These are phyloP conservation scores for Amphimallon solstitiale DNA, from an alignment of 2,888 invertebrate species.

Conservation along the genomic window DNA sequence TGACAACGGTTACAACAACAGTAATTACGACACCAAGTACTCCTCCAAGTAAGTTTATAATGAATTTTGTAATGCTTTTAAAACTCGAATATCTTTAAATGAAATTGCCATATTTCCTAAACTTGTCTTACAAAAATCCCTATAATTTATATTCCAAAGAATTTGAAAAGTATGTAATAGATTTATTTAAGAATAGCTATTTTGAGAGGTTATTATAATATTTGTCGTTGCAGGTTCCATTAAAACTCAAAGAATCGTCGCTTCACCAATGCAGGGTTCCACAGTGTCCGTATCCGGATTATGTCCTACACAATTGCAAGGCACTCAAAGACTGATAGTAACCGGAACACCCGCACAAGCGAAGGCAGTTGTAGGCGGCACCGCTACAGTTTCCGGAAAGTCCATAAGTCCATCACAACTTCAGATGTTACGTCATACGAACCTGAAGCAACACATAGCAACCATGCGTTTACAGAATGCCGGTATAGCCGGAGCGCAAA, in stretches of 20 bases:
- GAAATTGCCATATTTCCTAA: too few relatives aligned
- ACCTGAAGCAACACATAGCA: constrained; percentile 52
- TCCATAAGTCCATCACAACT: constrained; percentile 67
- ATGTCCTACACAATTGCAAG: constrained; percentile 59
- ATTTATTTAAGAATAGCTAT: neutral
- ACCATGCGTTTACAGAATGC: constrained; percentile 59
- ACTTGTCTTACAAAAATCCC: too few relatives aligned
- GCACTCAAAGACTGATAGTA: constrained; percentile 63
- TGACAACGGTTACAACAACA: constrained; percentile 59
- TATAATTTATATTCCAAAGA: neutral
- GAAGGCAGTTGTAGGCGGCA: constrained; percentile 54
- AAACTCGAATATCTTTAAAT: too few relatives aligned
- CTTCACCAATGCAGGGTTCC: constrained; percentile 59
- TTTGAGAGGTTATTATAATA: neutral
- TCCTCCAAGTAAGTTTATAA: constrained; percentile 53
- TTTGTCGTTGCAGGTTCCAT: constrained; percentile 50
- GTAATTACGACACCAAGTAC: constrained; percentile 58
- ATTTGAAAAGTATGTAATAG: neutral
- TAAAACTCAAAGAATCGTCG: constrained; percentile 58
- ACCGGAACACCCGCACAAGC: constrained; percentile 56
- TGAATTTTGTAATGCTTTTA: too few relatives aligned
- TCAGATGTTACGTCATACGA: constrained; percentile 71
- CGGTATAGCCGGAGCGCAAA: constrained; percentile 43
- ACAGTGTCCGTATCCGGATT: constrained; percentile 61
- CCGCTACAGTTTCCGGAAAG: constrained; percentile 63